phyloP scores from a whole-genome alignment of 2,888 invertebrate species.

The Acanthacorydalis orientalis region DNA sequence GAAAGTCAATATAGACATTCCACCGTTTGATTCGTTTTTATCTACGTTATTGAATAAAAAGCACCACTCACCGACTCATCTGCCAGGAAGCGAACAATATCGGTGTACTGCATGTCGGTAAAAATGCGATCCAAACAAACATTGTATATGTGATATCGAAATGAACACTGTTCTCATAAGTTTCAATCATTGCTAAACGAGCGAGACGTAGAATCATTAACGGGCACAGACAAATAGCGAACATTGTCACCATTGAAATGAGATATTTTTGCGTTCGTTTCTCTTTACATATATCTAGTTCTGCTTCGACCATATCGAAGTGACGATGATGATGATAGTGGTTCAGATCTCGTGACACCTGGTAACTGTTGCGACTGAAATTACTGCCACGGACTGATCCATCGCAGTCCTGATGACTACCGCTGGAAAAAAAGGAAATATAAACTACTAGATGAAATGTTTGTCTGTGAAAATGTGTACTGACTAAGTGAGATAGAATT shows the following conservation, averaged over 20 bases:
- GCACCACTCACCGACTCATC: slow-evolving; percentile 35
- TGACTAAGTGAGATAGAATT: no score
- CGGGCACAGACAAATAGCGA: slow-evolving; percentile 48
- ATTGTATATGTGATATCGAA: slow-evolving; percentile 50
- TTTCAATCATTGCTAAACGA: slow-evolving; percentile 45
- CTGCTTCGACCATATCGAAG: slow-evolving; percentile 34
- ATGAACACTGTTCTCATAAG: slow-evolving; percentile 47
- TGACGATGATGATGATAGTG: slow-evolving; percentile 16
- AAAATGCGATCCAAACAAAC: slow-evolving; percentile 53
- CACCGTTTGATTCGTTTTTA: no score
- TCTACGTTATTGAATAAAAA: background rate
- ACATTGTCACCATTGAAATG: slow-evolving; percentile 44
- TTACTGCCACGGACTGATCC: background rate
- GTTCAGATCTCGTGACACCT: slow-evolving; percentile 5
- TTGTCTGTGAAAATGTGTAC: no score
- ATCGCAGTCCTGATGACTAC: background rate
- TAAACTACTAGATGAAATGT: no score
- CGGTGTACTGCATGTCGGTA: slow-evolving; percentile 49
- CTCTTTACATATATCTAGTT: slow-evolving; percentile 40
- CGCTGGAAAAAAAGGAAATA: background rate
- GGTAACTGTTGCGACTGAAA: slow-evolving; percentile 1
- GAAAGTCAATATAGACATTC: no score
- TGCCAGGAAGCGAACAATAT: slow-evolving; percentile 45
- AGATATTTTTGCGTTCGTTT: slow-evolving; percentile 49
- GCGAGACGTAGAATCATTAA: slow-evolving; percentile 42